Base-by-base conservation (phyloP, 1,140 invertebrate genomes). In the Zaprionus ghesquierei region DNA sequence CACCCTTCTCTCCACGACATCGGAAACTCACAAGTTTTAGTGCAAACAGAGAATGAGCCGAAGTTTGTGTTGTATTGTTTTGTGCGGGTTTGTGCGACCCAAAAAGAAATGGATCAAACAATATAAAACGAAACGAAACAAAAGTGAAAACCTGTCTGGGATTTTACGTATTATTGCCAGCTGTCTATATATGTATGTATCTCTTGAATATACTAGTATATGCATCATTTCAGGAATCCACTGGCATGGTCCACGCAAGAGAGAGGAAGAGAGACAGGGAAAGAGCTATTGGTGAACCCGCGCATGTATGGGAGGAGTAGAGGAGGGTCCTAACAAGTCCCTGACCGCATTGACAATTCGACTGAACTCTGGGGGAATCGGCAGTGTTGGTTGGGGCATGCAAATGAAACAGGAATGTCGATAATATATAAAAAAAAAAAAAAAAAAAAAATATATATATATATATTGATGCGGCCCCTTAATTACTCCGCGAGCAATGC, bases 21-120 rank as follows among this genome's bases (percentile, higher is more conserved):
- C n/a, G n/a, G n/a, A n/a, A n/a, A 27, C 22, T 8, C 13, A 23
- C 22, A 44, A 33, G 10, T 25, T 27, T 1, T 6, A 25, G 15
- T 59, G 22, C 62, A 71, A 29, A 66, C 54, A 44, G 29, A 27
- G 35, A 23, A 35, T 38, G 10, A 49, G n/a, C 41, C 54, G 18
- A 53, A 60, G 64, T 74, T 69, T 51, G 20, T 38, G n/a, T 69
- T 66, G 46, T 59, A 55, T 74, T 73, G 56, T 69, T 73, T 50
- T 31, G n/a, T 33, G 12, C 31, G 27, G 27, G 27, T 29, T 35
- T 25, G 54, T 49, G 55, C 59, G 71, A 54, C 71, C 66, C 53
- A 74, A 74, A 71, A 74, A 69, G 53, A 69, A 69, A 74, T 73
- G 70, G 56, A 69, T 73, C 64, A 73, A 69, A 73, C 64, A 73